These are phyloP conservation scores for Teinopalpus imperialis DNA, from an alignment of 2,888 invertebrate genomes.

Conservation along the genomic window DNA sequence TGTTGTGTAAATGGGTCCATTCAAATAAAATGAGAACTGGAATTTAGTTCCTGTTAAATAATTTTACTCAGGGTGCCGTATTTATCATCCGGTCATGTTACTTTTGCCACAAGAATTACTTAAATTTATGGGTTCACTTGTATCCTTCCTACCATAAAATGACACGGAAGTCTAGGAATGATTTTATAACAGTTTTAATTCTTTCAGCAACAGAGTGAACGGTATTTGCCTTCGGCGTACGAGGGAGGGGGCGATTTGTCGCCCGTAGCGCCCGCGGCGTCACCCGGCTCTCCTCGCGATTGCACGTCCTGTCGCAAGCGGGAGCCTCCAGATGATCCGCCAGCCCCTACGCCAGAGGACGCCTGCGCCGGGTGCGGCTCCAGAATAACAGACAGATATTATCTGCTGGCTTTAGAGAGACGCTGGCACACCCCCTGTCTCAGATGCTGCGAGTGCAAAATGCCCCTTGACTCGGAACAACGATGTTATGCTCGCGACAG, in stretches of 20 bases:
- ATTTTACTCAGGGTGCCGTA: too few relatives aligned
- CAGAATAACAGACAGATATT: conserved; percentile 93
- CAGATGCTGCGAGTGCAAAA: conserved; percentile 94
- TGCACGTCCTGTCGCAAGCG: conserved; percentile 83
- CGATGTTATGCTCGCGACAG: conserved; percentile 96
- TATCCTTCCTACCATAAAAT: too few relatives aligned
- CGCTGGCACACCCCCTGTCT: conserved; percentile 97
- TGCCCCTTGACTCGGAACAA: conserved; percentile 93
- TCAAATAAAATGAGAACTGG: too few relatives aligned
- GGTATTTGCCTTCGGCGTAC: conserved; percentile 84
- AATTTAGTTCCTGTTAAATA: too few relatives aligned
- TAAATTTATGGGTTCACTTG: too few relatives aligned
- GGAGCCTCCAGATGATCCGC: conserved; percentile 74
- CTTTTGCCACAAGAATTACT: too few relatives aligned
- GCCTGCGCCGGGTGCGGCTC: conserved; percentile 95
- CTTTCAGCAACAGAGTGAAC: conserved; percentile 87
- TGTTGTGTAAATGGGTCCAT: too few relatives aligned
- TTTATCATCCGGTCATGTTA: too few relatives aligned
- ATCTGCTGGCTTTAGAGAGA: conserved; percentile 94
- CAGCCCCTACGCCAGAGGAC: conserved; percentile 71
- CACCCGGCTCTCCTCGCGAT: conserved; percentile 82
- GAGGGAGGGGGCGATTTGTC: conserved; percentile 88
- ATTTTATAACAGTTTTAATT: conserved; percentile 18
- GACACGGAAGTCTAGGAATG: too few relatives aligned
- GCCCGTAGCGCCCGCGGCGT: conserved; percentile 87